Conservation (phyloP, 2,113 vertebrate species). For the Ceuthmochares aereus region DNA sequence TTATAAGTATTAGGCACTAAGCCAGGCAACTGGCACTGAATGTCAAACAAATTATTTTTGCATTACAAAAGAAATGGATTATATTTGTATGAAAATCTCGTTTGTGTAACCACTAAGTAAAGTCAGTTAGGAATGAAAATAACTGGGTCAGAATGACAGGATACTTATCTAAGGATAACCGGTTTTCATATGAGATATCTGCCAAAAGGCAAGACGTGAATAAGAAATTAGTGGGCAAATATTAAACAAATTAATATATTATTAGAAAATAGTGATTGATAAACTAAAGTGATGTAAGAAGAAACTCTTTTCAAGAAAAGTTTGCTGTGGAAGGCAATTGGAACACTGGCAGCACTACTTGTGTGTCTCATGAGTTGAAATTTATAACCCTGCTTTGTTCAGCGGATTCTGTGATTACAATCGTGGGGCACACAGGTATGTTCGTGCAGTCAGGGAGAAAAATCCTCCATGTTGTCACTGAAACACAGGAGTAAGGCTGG, state of each 20-base stretch:
- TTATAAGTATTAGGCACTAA: background rate
- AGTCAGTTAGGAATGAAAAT: background rate
- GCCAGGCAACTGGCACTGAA: background rate
- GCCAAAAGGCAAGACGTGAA: background rate
- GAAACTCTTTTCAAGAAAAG: background rate
- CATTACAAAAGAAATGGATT: slow-evolving; percentile 9
- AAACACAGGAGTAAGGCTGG: background rate
- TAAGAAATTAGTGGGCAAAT: background rate
- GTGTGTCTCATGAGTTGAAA: background rate
- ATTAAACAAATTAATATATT: background rate
- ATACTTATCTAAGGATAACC: background rate
- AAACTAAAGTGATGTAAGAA: background rate
- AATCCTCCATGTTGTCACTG: background rate
- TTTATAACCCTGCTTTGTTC: background rate
- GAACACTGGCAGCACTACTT: background rate
- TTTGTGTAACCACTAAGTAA: background rate
- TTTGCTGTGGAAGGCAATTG: background rate
- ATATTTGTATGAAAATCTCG: background rate
- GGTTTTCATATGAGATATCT: background rate
- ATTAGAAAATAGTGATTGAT: background rate
- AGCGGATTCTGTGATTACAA: slow-evolving; percentile 51
- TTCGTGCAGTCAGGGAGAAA: background rate
- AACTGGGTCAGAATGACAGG: background rate
- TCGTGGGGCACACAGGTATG: background rate
- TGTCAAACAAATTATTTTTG: slow-evolving; percentile 21